Conservation (phyloP, 2,797 vertebrate species). For the Pogoniulus pusillus region DNA sequence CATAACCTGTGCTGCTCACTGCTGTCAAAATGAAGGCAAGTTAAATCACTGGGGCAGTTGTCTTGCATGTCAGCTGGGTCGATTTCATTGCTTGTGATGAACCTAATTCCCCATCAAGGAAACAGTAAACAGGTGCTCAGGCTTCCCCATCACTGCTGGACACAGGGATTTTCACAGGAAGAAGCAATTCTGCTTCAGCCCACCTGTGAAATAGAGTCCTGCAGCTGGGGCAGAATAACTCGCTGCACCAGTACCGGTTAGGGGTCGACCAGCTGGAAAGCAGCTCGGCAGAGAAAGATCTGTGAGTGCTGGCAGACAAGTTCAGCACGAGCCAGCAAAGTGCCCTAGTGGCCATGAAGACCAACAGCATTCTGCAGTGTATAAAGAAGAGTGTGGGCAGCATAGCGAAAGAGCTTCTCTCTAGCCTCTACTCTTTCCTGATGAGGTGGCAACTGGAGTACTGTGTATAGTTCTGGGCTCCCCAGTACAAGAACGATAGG, state of each 20-base stretch:
- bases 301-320: neutral
- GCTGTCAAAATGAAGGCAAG: neutral
- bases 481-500: too few relatives aligned
- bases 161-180: neutral
- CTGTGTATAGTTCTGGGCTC: too few relatives aligned
- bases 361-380: too few relatives aligned
- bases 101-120: neutral
- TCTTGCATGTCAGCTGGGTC: neutral
- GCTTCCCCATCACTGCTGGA: neutral
- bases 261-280: too few relatives aligned
- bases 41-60: neutral
- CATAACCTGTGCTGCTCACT: neutral
- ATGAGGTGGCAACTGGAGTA: too few relatives aligned
- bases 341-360: too few relatives aligned
- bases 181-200: neutral
- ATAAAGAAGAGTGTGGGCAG: too few relatives aligned
- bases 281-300: neutral
- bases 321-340: too few relatives aligned
- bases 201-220: neutral
- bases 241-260: too few relatives aligned
- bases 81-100: neutral
- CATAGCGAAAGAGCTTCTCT: too few relatives aligned
- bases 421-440: too few relatives aligned
- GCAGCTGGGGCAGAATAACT: too few relatives aligned
- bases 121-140: neutral